phyloP scores from a whole-genome alignment of 2,113 vertebrate genomes.

The Tapirus terrestris region DNA sequence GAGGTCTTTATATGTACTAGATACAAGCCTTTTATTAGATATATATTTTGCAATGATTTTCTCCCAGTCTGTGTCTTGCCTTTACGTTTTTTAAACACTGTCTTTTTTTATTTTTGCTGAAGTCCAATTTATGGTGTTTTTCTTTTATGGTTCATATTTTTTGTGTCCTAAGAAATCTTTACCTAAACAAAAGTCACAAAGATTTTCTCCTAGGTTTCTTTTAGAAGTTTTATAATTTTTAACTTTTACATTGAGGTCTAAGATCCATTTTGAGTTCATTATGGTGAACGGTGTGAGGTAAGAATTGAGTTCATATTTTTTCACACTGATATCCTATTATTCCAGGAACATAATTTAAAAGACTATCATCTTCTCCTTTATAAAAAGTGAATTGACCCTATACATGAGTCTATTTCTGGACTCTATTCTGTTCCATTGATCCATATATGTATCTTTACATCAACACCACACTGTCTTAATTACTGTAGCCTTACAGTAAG shows the following conservation, averaged over 20 bases:
- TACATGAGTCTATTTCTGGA: background rate
- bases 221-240: background rate
- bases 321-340: background rate
- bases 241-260: background rate
- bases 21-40: background rate
- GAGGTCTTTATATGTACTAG: background rate
- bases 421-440: background rate
- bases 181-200: background rate
- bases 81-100: background rate
- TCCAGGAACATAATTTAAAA: background rate
- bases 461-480: background rate
- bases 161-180: background rate
- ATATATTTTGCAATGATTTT: background rate
- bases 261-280: background rate
- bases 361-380: background rate
- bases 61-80: background rate
- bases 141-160: background rate
- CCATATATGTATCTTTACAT: background rate
- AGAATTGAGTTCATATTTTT: background rate
- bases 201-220: background rate
- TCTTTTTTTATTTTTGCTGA: background rate
- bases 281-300: background rate
- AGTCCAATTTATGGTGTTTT: background rate
- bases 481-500: background rate
- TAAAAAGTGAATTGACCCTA: background rate